Evolutionary conservation across 2,797 vertebrate genomes (phyloP).

Genomic region (Hipposideros larvatus): DNA sequence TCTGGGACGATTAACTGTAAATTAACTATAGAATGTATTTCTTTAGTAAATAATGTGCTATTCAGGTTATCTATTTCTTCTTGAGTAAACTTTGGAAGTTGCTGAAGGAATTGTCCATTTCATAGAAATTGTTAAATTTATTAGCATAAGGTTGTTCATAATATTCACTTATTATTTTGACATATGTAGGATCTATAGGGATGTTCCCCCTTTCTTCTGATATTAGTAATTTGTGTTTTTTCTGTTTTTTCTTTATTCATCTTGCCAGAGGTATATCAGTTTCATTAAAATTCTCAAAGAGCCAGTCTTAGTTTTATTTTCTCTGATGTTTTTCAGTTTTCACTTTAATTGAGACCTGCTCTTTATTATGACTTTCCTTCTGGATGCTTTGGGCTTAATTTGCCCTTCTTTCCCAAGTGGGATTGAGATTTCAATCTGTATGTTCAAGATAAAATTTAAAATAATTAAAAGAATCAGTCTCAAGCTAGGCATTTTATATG

Average conservation of each 20-base stretch:
- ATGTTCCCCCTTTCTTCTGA: not conserved
- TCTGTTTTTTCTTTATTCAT: not conserved
- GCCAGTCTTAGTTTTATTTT: not conserved
- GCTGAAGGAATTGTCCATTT: not conserved
- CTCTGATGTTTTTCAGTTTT: not conserved
- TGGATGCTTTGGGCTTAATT: not conserved
- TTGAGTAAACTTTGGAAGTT: conserved; percentile 5
- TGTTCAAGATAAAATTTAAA: conserved; percentile 1
- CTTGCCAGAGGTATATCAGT: not conserved
- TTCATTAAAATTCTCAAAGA: not conserved
- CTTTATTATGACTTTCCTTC: not conserved
- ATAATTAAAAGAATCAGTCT: not conserved
- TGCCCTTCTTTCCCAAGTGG: not conserved
- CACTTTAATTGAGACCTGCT: not conserved
- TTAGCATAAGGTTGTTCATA: not conserved
- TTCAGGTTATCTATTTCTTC: not conserved
- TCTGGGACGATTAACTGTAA: not conserved
- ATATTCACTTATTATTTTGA: not conserved
- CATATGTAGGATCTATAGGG: not conserved
- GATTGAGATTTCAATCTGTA: not conserved
- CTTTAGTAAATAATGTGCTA: not conserved
- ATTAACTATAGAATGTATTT: not conserved
- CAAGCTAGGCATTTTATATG: not conserved
- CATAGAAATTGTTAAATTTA: not conserved
- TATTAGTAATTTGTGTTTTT: not conserved